Percentiles rank a stretch among this genome's conserved stretches.
These are phyloP conservation scores for Brevipalpus yothersi DNA, from an alignment of 1,140 invertebrate species.

Conservation along the genomic window DNA sequence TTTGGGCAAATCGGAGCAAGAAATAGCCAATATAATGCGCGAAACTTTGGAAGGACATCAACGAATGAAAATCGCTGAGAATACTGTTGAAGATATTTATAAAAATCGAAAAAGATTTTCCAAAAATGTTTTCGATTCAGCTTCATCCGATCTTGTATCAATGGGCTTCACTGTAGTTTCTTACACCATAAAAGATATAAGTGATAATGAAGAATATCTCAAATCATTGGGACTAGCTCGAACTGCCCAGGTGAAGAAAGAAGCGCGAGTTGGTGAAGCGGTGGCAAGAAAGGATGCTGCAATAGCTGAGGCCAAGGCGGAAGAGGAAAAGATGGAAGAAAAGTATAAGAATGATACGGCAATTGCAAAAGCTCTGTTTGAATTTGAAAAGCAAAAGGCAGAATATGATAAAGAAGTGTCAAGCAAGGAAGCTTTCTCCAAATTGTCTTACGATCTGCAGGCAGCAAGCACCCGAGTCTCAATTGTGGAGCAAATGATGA, in stretches of 20 bases:
- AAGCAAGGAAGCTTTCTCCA: conserved; percentile 39
- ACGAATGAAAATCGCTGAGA: conserved; percentile 91
- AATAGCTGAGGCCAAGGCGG: conserved; percentile 77
- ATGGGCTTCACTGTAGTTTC: conserved; percentile 97
- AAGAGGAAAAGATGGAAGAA: conserved; percentile 76
- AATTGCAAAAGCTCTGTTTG: conserved; percentile 79
- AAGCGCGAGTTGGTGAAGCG: conserved; percentile 84
- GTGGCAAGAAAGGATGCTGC: conserved; percentile 55
- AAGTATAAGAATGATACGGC: conserved; percentile 65
- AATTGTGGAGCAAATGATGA: conserved; percentile 27
- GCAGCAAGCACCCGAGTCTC: conserved; percentile 26
- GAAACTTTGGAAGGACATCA: conserved; percentile 93
- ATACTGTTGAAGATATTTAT: conserved; percentile 98
- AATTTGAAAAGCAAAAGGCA: conserved; percentile 91
- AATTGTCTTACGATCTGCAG: conserved; percentile 24
- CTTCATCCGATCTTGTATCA: conserved; percentile 77
- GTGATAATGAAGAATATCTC: conserved; percentile 90
- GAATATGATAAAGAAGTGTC: conserved; percentile 89
- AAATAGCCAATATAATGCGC: conserved; percentile 75
- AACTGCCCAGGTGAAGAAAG: conserved; percentile 85
- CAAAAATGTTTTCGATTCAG: conserved; percentile 80
- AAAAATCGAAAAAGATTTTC: conserved; percentile 97
- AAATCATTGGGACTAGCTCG: conserved; percentile 83
- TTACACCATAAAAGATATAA: conserved; percentile 88
- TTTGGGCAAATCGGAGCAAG: conserved; percentile 62